Conservation (phyloP, 2,797 vertebrate species). For the Manis crassicaudata region DNA sequence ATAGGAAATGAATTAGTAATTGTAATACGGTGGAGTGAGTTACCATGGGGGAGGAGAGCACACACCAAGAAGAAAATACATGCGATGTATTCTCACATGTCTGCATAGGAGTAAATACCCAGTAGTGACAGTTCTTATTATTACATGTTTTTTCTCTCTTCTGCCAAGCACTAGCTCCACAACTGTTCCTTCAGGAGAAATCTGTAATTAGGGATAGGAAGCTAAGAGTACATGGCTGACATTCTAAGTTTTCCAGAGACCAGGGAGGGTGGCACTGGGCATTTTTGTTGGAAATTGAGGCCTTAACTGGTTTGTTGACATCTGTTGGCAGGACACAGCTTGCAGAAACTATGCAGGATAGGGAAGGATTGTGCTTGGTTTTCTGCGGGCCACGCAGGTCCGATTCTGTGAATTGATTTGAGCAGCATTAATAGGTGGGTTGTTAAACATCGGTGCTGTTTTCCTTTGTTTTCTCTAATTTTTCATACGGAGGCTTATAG, state of each 20-base stretch:
- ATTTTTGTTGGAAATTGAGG: neutral
- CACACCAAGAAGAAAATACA: neutral
- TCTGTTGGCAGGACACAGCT: neutral
- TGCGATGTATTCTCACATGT: neutral
- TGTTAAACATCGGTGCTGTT: constrained; percentile 48
- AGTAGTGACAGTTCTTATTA: neutral
- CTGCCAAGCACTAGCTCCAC: neutral
- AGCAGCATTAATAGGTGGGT: constrained; percentile 34
- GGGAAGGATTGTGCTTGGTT: neutral
- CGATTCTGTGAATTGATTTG: constrained; percentile 47
- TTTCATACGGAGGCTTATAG: constrained; percentile 26
- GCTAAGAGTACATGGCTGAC: neutral
- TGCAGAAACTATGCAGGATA: neutral
- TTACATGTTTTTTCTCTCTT: constrained; percentile 38
- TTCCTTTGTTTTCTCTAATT: constrained; percentile 27
- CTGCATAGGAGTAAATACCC: neutral
- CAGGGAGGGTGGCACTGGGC: neutral
- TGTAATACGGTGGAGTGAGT: neutral
- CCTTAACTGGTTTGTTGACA: neutral
- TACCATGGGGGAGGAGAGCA: neutral
- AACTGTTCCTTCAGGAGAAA: constrained; percentile 52
- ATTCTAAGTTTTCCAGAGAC: neutral
- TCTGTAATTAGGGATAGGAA: constrained; percentile 56
- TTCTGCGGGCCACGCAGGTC: neutral
- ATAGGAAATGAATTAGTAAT: neutral